A percentile compares a stretch with the other conserved stretches of the same genome.
Conservation (phyloP, 2,888 invertebrate genomes). For the Encarsia formosa region DNA sequence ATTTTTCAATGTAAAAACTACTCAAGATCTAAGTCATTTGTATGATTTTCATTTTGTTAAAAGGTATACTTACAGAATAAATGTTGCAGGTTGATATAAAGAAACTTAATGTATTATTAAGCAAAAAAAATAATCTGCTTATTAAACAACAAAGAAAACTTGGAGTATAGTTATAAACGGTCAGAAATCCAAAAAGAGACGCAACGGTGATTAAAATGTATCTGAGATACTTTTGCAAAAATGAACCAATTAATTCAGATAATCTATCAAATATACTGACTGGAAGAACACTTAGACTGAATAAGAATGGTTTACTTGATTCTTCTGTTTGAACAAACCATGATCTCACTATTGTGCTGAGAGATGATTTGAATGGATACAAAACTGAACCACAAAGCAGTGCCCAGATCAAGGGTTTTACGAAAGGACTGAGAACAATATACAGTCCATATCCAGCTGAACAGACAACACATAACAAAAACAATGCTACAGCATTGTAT, state of each 20-base stretch:
- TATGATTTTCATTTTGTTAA: neutral
- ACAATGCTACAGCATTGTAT: slow-evolving; percentile 81
- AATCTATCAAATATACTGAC: slow-evolving; percentile 70
- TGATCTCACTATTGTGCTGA: slow-evolving; percentile 70
- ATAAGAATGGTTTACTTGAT: slow-evolving; percentile 63
- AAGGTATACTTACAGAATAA: slow-evolving; percentile 51
- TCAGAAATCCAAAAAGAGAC: slow-evolving; percentile 54
- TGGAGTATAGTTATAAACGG: slow-evolving; percentile 72
- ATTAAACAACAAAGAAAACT: slow-evolving; percentile 58
- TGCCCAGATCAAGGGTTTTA: slow-evolving; percentile 94
- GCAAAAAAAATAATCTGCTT: slow-evolving; percentile 55
- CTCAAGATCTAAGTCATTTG: neutral
- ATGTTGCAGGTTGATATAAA: slow-evolving; percentile 57
- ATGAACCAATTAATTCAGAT: slow-evolving; percentile 70
- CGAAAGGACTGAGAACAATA: slow-evolving; percentile 83
- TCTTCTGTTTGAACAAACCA: slow-evolving; percentile 74
- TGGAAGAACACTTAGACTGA: slow-evolving; percentile 65
- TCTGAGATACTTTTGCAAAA: slow-evolving; percentile 61
- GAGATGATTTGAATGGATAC: slow-evolving; percentile 86
- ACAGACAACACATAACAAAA: slow-evolving; percentile 66
- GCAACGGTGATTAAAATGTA: slow-evolving; percentile 54
- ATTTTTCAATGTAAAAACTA: too few species aligned
- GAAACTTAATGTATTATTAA: slow-evolving; percentile 53
- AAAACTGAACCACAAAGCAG: slow-evolving; percentile 92
- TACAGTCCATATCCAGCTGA: slow-evolving; percentile 74